Evolutionary conservation across 2,797 vertebrate genomes (phyloP).

Genomic region (Chiroxiphia lanceolata): DNA sequence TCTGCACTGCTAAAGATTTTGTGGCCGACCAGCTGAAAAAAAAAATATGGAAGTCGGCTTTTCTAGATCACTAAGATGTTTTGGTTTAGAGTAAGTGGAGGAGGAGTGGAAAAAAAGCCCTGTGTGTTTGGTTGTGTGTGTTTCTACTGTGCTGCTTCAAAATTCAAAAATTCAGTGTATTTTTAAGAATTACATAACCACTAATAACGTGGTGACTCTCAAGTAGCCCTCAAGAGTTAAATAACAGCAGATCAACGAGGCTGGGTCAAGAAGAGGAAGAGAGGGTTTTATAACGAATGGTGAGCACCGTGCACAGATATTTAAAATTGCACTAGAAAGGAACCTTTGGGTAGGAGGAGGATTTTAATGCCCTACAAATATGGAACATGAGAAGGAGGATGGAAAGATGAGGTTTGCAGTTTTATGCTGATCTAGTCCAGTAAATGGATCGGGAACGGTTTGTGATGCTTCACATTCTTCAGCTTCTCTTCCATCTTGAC

Average conservation of each 20-base stretch:
- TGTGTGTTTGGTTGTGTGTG: neutral
- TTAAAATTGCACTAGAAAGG: neutral
- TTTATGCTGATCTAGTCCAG: neutral
- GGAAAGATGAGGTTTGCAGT: neutral
- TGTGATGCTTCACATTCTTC: neutral
- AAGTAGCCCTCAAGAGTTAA: slow-evolving; percentile 35
- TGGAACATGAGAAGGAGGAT: neutral
- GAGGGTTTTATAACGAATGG: neutral
- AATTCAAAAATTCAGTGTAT: neutral
- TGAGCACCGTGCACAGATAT: neutral
- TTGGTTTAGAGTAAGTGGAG: neutral
- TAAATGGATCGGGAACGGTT: neutral
- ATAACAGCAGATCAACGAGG: neutral
- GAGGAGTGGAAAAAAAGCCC: neutral
- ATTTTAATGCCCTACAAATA: slow-evolving; percentile 9
- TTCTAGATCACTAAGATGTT: neutral
- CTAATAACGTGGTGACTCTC: neutral
- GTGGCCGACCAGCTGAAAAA: neutral
- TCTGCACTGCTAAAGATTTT: neutral
- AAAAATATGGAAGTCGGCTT: fast-evolving
- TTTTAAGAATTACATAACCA: neutral
- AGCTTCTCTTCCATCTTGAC: neutral
- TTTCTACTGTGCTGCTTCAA: neutral
- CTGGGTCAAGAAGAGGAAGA: neutral
- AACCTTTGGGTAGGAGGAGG: neutral